These are phyloP conservation scores for Meleagris gallopavo DNA, from an alignment of 2,113 vertebrate species.

Conservation along the genomic window DNA sequence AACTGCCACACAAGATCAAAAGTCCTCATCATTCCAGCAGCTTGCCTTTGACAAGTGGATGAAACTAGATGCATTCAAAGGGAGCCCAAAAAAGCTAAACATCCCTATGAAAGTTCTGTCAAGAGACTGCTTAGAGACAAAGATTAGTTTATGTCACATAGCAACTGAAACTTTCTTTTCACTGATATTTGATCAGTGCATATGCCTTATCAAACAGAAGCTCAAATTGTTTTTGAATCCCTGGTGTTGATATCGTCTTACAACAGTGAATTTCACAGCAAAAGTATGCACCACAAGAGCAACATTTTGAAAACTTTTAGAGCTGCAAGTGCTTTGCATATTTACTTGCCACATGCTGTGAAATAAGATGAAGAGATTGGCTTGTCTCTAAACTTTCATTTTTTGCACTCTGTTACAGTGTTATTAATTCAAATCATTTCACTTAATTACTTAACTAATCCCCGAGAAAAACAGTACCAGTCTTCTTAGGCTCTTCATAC, in stretches of 20 bases:
- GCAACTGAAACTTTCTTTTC: neutral
- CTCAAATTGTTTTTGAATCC: neutral
- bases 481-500: neutral
- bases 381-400: neutral
- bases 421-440: neutral
- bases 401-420: neutral
- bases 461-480: neutral
- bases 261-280: neutral
- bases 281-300: rapidly evolving
- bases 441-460: neutral
- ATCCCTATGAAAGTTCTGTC: neutral
- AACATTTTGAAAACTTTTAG: neutral
- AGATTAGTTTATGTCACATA: neutral
- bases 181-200: neutral
- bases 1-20: rapidly evolving
- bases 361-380: neutral
- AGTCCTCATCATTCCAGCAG: neutral
- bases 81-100: neutral
- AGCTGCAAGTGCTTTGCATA: neutral
- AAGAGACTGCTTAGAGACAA: neutral
- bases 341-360: neutral
- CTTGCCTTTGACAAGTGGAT: neutral
- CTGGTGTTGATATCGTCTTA: neutral
- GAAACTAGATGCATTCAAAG: neutral
- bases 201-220: neutral